phyloP scores from a whole-genome alignment of 1,140 invertebrate genomes.

The Trichonephila clavipes region DNA sequence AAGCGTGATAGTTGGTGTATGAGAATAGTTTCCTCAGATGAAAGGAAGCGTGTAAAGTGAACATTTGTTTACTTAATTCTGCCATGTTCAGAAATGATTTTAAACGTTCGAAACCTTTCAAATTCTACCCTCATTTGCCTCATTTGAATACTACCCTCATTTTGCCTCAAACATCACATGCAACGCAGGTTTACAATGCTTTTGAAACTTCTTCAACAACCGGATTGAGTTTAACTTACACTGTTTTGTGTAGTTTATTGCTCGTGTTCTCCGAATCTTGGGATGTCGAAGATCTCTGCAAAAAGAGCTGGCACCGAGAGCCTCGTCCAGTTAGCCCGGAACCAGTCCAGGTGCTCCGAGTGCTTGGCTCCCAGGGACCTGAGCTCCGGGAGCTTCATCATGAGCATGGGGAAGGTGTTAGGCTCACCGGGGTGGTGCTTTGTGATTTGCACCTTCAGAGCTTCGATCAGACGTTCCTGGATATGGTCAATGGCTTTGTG shows the following conservation, averaged over 20 bases:
- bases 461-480: slow-evolving; percentile 92
- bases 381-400: slow-evolving; percentile 89
- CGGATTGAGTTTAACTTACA: slow-evolving; percentile 38
- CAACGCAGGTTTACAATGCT: too few relatives aligned
- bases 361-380: slow-evolving; percentile 91
- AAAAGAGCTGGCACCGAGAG: slow-evolving; percentile 92
- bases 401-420: slow-evolving; percentile 86
- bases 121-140: too few relatives aligned
- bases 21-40: too few relatives aligned
- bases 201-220: too few relatives aligned
- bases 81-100: too few relatives aligned
- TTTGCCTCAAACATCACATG: too few relatives aligned
- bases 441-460: slow-evolving; percentile 88
- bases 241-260: slow-evolving; percentile 54
- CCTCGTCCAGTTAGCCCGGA: slow-evolving; percentile 91
- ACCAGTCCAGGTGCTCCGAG: slow-evolving; percentile 93
- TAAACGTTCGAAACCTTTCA: too few relatives aligned
- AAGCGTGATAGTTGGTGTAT: too few relatives aligned
- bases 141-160: too few relatives aligned
- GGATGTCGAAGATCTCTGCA: slow-evolving; percentile 98
- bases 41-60: too few relatives aligned
- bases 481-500: slow-evolving; percentile 89
- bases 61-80: too few relatives aligned
- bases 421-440: slow-evolving; percentile 83
- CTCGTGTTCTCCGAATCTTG: slow-evolving; percentile 83